Evolutionary conservation across 2,888 invertebrate genomes (phyloP), one percentile per base, ranked within the genome.

Genomic region (Netelia fuscicornis): DNA sequence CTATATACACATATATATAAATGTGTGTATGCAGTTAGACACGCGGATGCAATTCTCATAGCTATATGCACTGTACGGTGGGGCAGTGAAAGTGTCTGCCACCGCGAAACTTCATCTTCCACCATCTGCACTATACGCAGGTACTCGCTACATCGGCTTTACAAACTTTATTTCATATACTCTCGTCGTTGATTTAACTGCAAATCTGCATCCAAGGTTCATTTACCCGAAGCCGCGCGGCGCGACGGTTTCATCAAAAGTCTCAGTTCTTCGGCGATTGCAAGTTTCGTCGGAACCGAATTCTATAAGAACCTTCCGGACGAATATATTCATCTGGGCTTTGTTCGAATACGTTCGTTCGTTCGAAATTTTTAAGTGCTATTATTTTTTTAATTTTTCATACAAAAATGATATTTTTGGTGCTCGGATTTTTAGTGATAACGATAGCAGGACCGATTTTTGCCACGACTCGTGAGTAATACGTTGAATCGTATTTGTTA

Each of bases 31-130:
- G 30, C 30, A 30, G 30, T 54, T n/a, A 54, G 54, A 77, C 60
- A 81, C 70, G 81, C 81, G 78, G 84, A 84, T 84, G 77, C 84
- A 52, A 78, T 74, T 81, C 70, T 64, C 37, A 71, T 54, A 42
- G 58, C 54, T 8, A 44, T 60, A 76, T 74, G 79, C 75, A 75
- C 60, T 56, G 56, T 72, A 74, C 81, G 85, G 80, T 81, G 83
- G 79, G 67, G 81, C 84, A 81, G 87, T 86, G 87, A 87, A 87
- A 87, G 87, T 87, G 74, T 86, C 79, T 64, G 81, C 83, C 67
- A 76, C 85, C 75, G 75, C 48, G 75, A 85, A 82, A 85, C 84
- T 78, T 78, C 84, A 85, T 85, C 84, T 85, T 85, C 84, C 84
- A 84, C 75, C 64, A 64, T 74, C 25, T 65, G 44, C 23, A 58